These are phyloP conservation scores for Digitonthophagus gazella DNA, from an alignment of 2,888 invertebrate species.

Conservation along the genomic window DNA sequence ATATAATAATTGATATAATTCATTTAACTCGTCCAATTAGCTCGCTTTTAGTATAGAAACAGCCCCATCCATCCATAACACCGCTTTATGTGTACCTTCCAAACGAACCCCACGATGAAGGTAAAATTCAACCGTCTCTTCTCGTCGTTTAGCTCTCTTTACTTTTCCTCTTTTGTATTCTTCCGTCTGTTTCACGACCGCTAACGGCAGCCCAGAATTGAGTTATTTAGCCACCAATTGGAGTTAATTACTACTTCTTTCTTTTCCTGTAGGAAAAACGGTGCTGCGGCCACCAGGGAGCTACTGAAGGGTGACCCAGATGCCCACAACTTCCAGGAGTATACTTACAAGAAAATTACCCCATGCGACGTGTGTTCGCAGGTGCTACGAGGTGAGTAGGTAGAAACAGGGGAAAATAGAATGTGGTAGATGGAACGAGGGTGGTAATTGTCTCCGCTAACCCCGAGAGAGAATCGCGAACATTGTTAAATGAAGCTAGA, in stretches of 20 bases:
- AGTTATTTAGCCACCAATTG: conserved; percentile 2
- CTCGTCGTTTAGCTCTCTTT: conserved; percentile 2
- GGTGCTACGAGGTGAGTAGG: conserved; percentile 76
- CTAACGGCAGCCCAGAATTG: conserved; percentile 10
- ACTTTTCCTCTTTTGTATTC: background rate
- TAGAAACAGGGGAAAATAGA: background rate
- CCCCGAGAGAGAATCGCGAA: background rate
- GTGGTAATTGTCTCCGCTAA: background rate
- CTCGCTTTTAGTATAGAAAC: background rate
- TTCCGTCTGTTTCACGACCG: conserved; percentile 6
- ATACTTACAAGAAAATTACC: conserved; percentile 93
- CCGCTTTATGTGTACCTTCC: background rate
- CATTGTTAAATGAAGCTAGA: background rate
- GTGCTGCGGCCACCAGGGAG: conserved; percentile 61
- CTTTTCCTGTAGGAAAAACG: conserved; percentile 64
- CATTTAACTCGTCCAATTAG: no score
- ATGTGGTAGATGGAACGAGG: background rate
- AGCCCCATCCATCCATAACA: background rate
- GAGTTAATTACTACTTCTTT: conserved; percentile 9
- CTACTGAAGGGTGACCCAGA: conserved; percentile 63
- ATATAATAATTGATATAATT: no score
- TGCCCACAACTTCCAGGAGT: conserved; percentile 87
- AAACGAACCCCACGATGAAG: background rate
- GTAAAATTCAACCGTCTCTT: background rate
- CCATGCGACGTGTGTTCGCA: conserved; percentile 93